Evolutionary conservation across 2,888 invertebrate species (phyloP), one percentile per base, ranked within the genome.

Genomic region (Chrysotoxum bicinctum): DNA sequence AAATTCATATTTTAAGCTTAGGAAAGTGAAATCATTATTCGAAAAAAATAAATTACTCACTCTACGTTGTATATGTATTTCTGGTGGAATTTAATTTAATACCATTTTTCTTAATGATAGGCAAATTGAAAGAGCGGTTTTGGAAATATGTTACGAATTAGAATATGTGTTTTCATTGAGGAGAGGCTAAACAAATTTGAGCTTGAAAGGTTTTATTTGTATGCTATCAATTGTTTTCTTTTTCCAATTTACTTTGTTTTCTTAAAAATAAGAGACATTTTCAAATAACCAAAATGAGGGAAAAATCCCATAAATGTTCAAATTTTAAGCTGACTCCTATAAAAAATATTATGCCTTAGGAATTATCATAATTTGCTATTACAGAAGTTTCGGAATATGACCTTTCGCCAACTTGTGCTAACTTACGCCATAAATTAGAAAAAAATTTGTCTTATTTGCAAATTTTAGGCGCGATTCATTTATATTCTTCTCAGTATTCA

Each of bases 1-100:
- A 66, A 50, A 64, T 64, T 64, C 60, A 40, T 60, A 16, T 54
- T 58, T 64, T 43, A 30, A 62, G 62, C 16, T 30, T 16, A 1
- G 7, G 23, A 62, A 62, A 62, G 62, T 43, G 40, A 45, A 62
- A 62, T 45, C 19, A 43, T 43, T 62, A 62, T 43, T 26, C 26
- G 43, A 62, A 56, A 43, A 2, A 40, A 43, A 64, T 64, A 64
- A 64, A 45, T 64, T 64, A 64, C 45, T 64, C 64, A 64, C 64
- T 30, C 62, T 43, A 16, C 43, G 40, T 43, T 62, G 23, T 37
- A 1, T 30, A 16, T 37, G 12, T 58, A 8, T 58, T 35, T 58
- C n/a, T 9, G 26, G 9, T 58, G 7, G 58, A 58, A 37, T 37
- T 58, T 19, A 56, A 56, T 35, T 21, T 16, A 37, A 37, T 16